Base-by-base conservation (phyloP, 2,888 invertebrate genomes). In the Therioaphis trifolii region DNA sequence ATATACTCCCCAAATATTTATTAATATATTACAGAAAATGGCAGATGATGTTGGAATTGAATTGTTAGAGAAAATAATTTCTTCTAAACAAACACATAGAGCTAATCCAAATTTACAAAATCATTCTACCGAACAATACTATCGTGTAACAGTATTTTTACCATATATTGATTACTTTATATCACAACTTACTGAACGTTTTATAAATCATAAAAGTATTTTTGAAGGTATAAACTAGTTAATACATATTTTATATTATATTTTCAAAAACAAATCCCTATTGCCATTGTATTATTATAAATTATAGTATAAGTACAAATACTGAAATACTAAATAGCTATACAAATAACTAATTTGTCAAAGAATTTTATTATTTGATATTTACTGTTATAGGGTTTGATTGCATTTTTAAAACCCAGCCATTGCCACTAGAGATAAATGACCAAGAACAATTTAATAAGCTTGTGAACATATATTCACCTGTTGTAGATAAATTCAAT, bases 101-200 rank as follows among this genome's bases (percentile, higher is more conserved):
- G 74, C 18, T 55, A 74, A 74, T 58, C 74, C 74, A 74, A 74
- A 35, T 40, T 27, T 74, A 43, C 40, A 55, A 29, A 27, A 82
- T 43, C 11, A 40, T 49, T 82, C 58, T 21, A 43, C 72, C 29
- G 71, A 82, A 63, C 58, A 82, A n/a, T 84, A 84, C 40, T 84
- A 84, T 72, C 27, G 84, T 27, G 52, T 84, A 3, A 74, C 61
- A 63, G 46, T 84, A 29, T 84, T 84, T n/a, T 74, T 72, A 74
- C 61, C 84, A 18, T 84, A 49, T 49, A 5, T 84, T n/a, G 74
- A 84, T 84, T 84, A 61, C 55, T 84, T 52, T 66, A 72, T 82
- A n/a, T 40, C n/a, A n/a, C n/a, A n/a, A n/a, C n/a, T n/a, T n/a
- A n/a, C n/a, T n/a, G n/a, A n/a, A n/a, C n/a, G n/a, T 68, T 79